These are phyloP conservation scores for Meloidogyne hapla DNA, from an alignment of 1,140 invertebrate genomes.

Conservation along the genomic window DNA sequence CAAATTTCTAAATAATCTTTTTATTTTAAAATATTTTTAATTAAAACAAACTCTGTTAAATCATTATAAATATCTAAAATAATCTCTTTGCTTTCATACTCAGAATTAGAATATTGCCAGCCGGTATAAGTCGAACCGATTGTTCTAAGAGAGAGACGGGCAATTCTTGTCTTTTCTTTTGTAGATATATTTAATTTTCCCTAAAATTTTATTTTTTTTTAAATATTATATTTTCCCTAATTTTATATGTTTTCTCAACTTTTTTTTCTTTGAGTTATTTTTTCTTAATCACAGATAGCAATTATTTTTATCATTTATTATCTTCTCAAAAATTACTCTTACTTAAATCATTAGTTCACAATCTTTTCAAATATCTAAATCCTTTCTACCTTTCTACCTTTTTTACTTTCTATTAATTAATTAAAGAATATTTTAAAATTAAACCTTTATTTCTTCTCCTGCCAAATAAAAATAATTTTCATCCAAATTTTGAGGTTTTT, in stretches of 20 bases:
- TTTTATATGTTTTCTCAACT: too few species aligned
- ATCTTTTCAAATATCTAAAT: too few species aligned
- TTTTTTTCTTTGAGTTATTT: too few species aligned
- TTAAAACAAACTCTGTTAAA: constrained; percentile 38
- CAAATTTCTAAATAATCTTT: constrained; percentile 43
- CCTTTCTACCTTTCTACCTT: too few species aligned
- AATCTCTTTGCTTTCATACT: constrained; percentile 50
- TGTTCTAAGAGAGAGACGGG: constrained; percentile 45
- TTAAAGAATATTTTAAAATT: too few species aligned
- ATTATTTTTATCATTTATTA: too few species aligned
- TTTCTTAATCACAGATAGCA: too few species aligned
- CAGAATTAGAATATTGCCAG: constrained; percentile 36
- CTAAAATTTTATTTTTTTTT: constrained; percentile 33
- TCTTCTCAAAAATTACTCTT: too few species aligned
- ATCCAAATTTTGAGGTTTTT: constrained; percentile 5
- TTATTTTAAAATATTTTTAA: not conserved
- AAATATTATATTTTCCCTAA: too few species aligned
- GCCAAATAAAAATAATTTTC: constrained; percentile 13
- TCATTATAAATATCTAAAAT: constrained; percentile 56
- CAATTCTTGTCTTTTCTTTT: constrained; percentile 41
- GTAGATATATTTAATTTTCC: constrained; percentile 43
- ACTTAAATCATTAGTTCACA: too few species aligned
- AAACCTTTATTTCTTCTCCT: constrained; percentile 24
- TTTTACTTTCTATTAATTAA: too few species aligned
- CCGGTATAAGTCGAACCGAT: constrained; percentile 49